Evolutionary conservation across 2,888 invertebrate species (phyloP), one percentile per base, ranked within the genome.

Genomic region (Callinectes sapidus): DNA sequence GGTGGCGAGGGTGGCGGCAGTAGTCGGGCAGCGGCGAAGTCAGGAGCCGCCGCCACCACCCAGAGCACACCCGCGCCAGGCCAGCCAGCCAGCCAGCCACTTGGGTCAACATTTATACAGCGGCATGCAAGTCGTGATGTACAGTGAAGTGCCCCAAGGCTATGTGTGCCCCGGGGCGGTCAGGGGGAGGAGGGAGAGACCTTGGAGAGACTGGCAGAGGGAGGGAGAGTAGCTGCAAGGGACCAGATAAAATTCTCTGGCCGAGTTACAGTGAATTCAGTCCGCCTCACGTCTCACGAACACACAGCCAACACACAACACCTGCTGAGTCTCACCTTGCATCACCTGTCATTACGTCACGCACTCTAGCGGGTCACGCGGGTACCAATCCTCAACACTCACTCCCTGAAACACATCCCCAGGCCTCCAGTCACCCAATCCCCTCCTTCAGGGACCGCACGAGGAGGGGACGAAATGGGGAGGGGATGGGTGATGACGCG

Each of bases 61-160:
- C n/a, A 8, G 48, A 48, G 48, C 10, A 48, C 86, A 10, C 32
- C 66, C 35, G 77, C 54, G 61, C 87, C 81, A 61, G 18, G 39
- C 66, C 91, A 81, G 90, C 92, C 61, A 81, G 32, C 88, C 87
- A 28, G 66, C 23, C 86, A 87, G 89, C 87, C 89, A 86, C 32
- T 23, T 71, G 32, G 48, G 86, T 91, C 89, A 87, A 81, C 81
- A 61, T 92, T 92, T 92, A 16, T 92, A 92, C 92, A 92, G 92
- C 92, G 88, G 88, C 92, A 92, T 92, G 92, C 92, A 92, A 42
- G 92, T 92, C 92, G 87, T 85, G 77, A 91, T 91, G 55, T 92
- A 90, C 88, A 92, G 61, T 71, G 88, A 23, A 18, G 61, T 39
- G 90, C 42, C 39, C 28, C 85, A 61, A 81, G 88, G 89, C 92